A percentile compares a stretch with the other conserved stretches of the same genome.
These are phyloP conservation scores for Drosophila dives DNA, from an alignment of 2,888 invertebrate genomes.

Conservation along the genomic window DNA sequence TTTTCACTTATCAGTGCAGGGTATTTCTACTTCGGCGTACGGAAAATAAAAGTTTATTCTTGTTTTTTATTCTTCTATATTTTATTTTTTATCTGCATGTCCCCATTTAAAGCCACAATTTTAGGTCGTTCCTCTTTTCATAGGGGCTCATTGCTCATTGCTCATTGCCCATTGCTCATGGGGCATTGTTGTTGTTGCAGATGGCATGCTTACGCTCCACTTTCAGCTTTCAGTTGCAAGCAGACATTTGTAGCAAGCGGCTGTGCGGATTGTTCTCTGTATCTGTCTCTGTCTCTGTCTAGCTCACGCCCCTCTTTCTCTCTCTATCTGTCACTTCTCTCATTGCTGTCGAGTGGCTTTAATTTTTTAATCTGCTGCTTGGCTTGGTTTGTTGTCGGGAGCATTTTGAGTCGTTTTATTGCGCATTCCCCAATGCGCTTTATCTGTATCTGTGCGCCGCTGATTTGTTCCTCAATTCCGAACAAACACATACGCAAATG, in stretches of 20 bases:
- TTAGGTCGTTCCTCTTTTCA: slow-evolving; percentile 71
- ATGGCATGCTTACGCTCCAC: slow-evolving; percentile 57
- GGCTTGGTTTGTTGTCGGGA: slow-evolving; percentile 29
- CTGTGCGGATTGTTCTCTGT: neutral
- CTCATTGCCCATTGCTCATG: slow-evolving; percentile 13
- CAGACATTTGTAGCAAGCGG: slow-evolving; percentile 12
- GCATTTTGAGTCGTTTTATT: slow-evolving; percentile 38
- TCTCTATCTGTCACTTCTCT: slow-evolving; percentile 12
- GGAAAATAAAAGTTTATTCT: neutral
- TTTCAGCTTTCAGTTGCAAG: slow-evolving; percentile 26
- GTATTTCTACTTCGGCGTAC: neutral
- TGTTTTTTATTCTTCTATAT: slow-evolving; percentile 2
- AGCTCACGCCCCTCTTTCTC: neutral
- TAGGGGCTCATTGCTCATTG: slow-evolving; percentile 47
- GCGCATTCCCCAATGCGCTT: slow-evolving; percentile 28
- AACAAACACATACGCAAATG: slow-evolving; percentile 32
- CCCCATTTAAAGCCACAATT: slow-evolving; percentile 69
- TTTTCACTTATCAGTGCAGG: neutral
- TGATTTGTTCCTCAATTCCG: slow-evolving; percentile 61
- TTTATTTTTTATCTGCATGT: slow-evolving; percentile 43
- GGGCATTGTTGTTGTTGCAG: slow-evolving; percentile 28
- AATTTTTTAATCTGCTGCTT: slow-evolving; percentile 69
- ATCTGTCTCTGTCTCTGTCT: neutral
- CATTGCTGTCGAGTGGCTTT: slow-evolving; percentile 65
- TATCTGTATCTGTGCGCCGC: slow-evolving; percentile 38